Evolutionary conservation across 2,888 invertebrate genomes (phyloP).

Genomic region (Xylota segnis): DNA sequence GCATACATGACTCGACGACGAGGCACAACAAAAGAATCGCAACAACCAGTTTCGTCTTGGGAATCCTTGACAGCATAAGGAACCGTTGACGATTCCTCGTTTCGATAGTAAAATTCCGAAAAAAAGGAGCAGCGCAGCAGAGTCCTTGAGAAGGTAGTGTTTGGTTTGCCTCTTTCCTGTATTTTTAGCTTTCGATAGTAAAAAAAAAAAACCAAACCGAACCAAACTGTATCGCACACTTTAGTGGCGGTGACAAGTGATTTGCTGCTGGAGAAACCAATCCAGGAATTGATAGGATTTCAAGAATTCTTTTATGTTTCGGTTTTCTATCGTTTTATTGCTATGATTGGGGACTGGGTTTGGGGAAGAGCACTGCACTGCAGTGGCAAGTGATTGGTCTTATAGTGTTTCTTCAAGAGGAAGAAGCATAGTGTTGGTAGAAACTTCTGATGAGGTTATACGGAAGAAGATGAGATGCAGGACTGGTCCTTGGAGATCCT

Average conservation of each 20-base stretch:
- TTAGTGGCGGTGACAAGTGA: conserved; percentile 65
- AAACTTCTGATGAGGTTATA: too few species aligned
- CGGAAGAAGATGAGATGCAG: too few species aligned
- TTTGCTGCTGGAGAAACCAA: conserved; percentile 45
- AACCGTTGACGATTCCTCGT: conserved; percentile 45
- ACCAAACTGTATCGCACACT: conserved; percentile 41
- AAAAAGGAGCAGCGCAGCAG: conserved; percentile 48
- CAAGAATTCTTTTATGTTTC: conserved; percentile 42
- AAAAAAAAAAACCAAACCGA: not conserved
- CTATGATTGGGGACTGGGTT: conserved; percentile 16
- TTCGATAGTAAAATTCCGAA: conserved; percentile 58
- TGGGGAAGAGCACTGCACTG: conserved; percentile 29
- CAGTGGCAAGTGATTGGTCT: conserved; percentile 5
- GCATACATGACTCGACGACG: conserved; percentile 46
- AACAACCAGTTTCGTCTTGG: conserved; percentile 54
- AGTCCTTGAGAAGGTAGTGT: conserved; percentile 56
- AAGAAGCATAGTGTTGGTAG: too few species aligned
- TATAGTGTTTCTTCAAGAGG: not conserved
- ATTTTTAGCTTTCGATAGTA: conserved; percentile 33
- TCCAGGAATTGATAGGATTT: conserved; percentile 56
- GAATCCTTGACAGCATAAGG: conserved; percentile 46
- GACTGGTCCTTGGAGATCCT: too few species aligned
- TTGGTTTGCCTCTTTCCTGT: conserved; percentile 39
- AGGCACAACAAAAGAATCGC: conserved; percentile 69
- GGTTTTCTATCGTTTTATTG: conserved; percentile 17